These are phyloP conservation scores for Hyperopisus bebe DNA, from an alignment of 2,113 vertebrate species.

Conservation along the genomic window DNA sequence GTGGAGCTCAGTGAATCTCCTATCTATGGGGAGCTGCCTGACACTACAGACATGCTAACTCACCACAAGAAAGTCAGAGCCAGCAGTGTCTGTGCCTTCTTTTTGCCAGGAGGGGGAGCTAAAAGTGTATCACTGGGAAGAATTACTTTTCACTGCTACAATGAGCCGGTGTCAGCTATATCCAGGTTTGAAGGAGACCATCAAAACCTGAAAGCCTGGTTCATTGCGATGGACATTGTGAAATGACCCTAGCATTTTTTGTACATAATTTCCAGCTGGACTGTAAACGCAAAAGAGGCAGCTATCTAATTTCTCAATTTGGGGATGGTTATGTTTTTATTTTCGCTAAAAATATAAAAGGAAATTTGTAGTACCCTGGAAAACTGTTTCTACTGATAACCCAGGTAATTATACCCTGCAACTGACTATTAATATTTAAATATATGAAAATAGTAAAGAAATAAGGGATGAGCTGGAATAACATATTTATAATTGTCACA, in stretches of 20 bases:
- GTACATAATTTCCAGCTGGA: background rate
- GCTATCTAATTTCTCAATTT: background rate
- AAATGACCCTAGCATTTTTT: background rate
- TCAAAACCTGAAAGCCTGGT: background rate
- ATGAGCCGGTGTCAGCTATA: background rate
- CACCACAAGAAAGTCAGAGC: background rate
- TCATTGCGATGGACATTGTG: background rate
- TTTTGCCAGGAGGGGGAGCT: slow-evolving; percentile 9
- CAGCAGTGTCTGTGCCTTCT: background rate
- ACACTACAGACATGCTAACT: background rate
- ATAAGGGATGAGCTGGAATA: background rate
- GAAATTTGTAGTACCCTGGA: background rate
- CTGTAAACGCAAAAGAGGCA: background rate
- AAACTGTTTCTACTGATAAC: background rate
- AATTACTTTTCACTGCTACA: background rate
- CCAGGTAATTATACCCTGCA: background rate
- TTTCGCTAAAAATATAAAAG: background rate
- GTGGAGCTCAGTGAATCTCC: background rate
- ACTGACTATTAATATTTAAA: background rate
- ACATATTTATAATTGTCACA: slow-evolving; percentile 1
- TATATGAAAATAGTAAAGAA: background rate
- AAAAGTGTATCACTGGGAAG: background rate
- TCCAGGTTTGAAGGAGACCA: background rate
- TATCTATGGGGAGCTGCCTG: background rate
- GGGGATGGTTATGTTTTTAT: background rate